Base-by-base conservation (phyloP, 2,797 vertebrate species). In the Danio kyathit region DNA sequence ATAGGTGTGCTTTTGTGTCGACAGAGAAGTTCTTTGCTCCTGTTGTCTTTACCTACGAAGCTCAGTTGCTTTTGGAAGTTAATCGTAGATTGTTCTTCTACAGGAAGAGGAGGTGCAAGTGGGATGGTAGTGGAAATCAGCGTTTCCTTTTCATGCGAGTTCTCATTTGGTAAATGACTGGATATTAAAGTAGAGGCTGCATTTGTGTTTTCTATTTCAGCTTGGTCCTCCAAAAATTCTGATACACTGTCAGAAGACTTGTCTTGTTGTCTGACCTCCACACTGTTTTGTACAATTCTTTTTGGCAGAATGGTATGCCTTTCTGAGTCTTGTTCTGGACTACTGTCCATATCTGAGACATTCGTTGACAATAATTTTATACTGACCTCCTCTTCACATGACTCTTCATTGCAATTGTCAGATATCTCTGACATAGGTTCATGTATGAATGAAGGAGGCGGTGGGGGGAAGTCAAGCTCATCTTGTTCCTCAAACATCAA, bases 401-500 rank as follows among this genome's bases (percentile, higher is more conserved):
- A 41, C 40, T 88, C 79, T 73, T 81, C 19, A 19, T 82, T 10
- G 49, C 79, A 84, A 61, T 77, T 80, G 49, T 84, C 84, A 21
- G 74, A 61, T n/a, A 67, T 83, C 57, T 89, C 83, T 60, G 82
- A 65, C 48, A 79, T 73, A 46, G 76, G 82, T 41, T 92, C 89
- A 8, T 87, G 63, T 49, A 88, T 57, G 2, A 91, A 76, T 14
- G 90, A 90, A 21, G 94, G 93, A 3, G 94, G 95, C 17, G 92
- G 94, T 0, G 92, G 95, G 70, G 95, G 94, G 79, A 94, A 96
- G 80, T 94, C 94, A 21, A 93, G 89, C 85, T 99, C 98, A 19
- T 98, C 96, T 0, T 93, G 96, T 57, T 94, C 96, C 21, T 96
- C 96, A 76, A 96, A 97, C 79, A 95, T 94, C 2, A 95, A 92